A percentile compares a stretch with the other conserved stretches of the same genome.
Conservation (phyloP, 2,113 vertebrate genomes). For the Alethe diademata region DNA sequence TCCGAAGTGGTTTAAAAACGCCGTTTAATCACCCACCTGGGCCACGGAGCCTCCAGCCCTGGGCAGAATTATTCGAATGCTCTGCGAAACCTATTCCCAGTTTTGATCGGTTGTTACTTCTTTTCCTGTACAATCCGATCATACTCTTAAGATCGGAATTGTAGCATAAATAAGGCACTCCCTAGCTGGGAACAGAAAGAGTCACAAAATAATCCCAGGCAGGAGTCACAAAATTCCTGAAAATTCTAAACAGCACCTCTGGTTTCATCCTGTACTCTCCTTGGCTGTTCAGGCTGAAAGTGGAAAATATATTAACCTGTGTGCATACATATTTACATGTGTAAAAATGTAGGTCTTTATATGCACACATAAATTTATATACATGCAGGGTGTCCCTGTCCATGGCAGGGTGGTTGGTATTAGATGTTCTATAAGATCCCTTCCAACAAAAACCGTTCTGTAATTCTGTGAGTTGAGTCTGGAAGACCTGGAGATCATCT, state of each 20-base stretch:
- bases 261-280: neutral
- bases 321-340: neutral
- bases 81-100: neutral
- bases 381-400: neutral
- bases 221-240: neutral
- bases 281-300: neutral
- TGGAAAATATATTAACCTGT: neutral
- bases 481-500: neutral
- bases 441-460: neutral
- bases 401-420: neutral
- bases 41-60: neutral
- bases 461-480: neutral
- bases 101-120: neutral
- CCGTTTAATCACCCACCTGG: accelerated
- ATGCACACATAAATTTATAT: neutral
- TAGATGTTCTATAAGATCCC: neutral
- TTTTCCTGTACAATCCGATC: neutral
- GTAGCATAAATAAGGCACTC: neutral
- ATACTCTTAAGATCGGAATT: neutral
- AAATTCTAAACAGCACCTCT: no score
- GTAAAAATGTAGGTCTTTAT: neutral
- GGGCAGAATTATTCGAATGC: neutral
- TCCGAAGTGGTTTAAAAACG: neutral
- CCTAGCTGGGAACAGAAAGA: neutral
- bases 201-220: neutral